Base-by-base conservation (phyloP, 2,113 vertebrate genomes). In the Leuciscus idus region DNA sequence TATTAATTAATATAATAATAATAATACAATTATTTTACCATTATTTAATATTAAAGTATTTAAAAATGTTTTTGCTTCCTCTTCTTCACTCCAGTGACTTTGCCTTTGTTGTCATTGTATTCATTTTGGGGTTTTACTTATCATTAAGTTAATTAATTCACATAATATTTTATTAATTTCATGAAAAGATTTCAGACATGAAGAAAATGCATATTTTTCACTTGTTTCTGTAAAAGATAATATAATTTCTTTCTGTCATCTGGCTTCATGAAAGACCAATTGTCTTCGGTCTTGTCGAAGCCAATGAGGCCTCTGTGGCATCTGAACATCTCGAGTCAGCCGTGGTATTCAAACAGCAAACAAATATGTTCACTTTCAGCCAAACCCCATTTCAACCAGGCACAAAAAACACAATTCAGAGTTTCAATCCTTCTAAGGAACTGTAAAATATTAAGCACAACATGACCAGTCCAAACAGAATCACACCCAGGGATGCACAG, bases 331-430 rank as follows among this genome's bases (percentile, higher is more conserved):
- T 59, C 30, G 33, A 17, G 74, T 68, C 72, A 43, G 84, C 57
- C 70, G 68, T 87, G 84, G 81, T 74, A 50, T 57, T 62, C 86
- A 89, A 68, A 17, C 6, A 17, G 15, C 75, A 28, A 48, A 77
- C 6, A 52, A 52, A 76, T 28, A 50, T 52, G n/a, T 76, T 76
- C 26, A 76, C 26, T 50, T 26, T 46, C 13, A 52, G 86, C 33
- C 59, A 83, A 86, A 79, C 83, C 80, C 81, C 33, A 80, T 74
- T 85, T 90, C 43, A 50, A 50, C 52, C 10, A 62, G 52, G 57
- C 75, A 26, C 21, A 13, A 46, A 77, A 15, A 64, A 61, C 83
- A 81, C 80, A 81, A 52, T 46, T 74, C 26, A 50, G 48, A 12
- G 50, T 10, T 43, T 52, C 50, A 77, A 77, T 6, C 1, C 36